Conservation (phyloP, 2,888 invertebrate species). For the Protonemura montana region DNA sequence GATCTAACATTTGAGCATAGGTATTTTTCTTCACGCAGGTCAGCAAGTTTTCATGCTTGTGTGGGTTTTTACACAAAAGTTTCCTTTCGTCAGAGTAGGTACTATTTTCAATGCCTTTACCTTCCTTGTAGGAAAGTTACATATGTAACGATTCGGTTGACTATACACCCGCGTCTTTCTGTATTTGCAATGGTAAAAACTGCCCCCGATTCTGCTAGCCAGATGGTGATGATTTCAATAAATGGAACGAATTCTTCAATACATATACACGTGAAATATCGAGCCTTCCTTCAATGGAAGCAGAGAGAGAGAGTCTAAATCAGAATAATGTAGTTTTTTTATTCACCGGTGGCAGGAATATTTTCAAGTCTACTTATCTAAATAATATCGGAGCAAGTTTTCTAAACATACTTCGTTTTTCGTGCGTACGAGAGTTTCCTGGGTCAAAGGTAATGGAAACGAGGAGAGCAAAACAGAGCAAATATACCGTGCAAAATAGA, state of each 20-base stretch:
- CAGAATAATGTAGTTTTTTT: background rate
- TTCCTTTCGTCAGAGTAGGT: background rate
- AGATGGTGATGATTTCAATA: conserved; percentile 12
- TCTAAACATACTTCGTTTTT: background rate
- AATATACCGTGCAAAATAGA: background rate
- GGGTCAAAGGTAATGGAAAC: background rate
- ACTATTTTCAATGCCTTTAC: background rate
- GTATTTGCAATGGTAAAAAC: background rate
- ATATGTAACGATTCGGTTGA: background rate
- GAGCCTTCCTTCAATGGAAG: background rate
- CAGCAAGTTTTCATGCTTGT: background rate
- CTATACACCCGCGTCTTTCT: background rate
- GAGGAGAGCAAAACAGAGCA: background rate
- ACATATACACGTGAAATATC: background rate
- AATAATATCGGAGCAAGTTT: conserved; percentile 3
- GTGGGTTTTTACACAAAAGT: background rate
- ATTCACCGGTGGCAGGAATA: background rate
- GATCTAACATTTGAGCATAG: background rate
- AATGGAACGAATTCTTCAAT: background rate
- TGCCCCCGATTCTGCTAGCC: background rate
- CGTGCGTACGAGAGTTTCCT: background rate
- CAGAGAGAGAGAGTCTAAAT: background rate
- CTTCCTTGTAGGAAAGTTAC: background rate
- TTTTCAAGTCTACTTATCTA: conserved; percentile 5
- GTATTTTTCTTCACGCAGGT: background rate